Conservation (phyloP, 2,888 invertebrate genomes). For the Pyrocoelia pectoralis region DNA sequence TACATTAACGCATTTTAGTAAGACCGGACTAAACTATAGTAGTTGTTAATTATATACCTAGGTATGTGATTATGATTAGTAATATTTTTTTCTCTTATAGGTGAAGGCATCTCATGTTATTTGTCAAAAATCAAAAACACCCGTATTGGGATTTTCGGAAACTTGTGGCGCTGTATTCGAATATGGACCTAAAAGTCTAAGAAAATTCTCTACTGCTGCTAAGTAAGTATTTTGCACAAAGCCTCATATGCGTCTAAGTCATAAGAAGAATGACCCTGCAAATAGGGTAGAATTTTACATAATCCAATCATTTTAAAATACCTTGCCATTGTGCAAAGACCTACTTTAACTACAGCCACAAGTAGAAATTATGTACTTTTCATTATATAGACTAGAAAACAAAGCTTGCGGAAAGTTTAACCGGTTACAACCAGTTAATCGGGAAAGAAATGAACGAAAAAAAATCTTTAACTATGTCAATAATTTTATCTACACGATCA, state of each 20-base stretch:
- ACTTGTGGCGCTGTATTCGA: conserved; percentile 85
- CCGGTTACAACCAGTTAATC: conserved; percentile 1
- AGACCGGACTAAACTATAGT: no score
- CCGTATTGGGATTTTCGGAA: conserved; percentile 82
- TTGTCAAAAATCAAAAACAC: conserved; percentile 73
- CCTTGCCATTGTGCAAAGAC: no score
- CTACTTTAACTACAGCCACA: no score
- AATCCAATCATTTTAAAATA: no score
- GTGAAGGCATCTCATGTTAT: conserved; percentile 80
- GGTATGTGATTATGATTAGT: no score
- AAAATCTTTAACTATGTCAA: not conserved
- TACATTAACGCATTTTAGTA: no score
- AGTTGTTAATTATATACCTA: no score
- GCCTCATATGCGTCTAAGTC: no score
- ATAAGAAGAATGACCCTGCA: no score
- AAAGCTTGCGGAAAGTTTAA: conserved; percentile 2
- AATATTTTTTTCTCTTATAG: conserved; percentile 59
- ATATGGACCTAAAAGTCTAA: conserved; percentile 73
- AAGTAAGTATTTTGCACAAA: conserved; percentile 71
- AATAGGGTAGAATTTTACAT: no score
- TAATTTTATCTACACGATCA: not conserved
- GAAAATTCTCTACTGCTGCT: conserved; percentile 71
- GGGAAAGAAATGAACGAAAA: not conserved
- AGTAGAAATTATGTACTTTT: no score
- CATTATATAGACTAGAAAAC: no score